phyloP scores from a whole-genome alignment of 2,113 vertebrate genomes.

The Mola mola region DNA sequence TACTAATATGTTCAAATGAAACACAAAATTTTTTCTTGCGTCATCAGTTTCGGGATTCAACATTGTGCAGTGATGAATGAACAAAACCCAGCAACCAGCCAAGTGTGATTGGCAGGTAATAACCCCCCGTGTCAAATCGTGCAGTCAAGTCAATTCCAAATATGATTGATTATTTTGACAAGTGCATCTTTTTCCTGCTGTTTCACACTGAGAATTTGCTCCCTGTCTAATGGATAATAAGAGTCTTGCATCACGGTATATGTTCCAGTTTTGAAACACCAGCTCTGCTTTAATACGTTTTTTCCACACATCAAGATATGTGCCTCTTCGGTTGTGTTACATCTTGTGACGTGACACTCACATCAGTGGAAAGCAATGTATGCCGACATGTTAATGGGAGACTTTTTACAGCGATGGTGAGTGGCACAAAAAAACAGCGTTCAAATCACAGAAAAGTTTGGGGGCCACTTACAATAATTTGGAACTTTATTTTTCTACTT shows the following conservation, averaged over 20 bases:
- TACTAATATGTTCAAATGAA: no score
- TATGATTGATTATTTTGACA: constrained; percentile 61
- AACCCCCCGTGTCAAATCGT: constrained; percentile 37
- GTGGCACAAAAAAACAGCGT: not conserved
- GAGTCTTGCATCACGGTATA: constrained; percentile 8
- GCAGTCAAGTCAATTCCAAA: constrained; percentile 41
- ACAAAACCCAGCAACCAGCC: constrained; percentile 29
- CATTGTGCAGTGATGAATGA: constrained; percentile 36
- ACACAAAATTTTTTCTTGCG: constrained; percentile 9
- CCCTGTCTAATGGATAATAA: constrained; percentile 43
- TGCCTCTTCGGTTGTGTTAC: not conserved
- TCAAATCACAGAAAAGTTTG: not conserved
- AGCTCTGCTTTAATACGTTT: constrained; percentile 25
- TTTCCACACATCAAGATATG: not conserved
- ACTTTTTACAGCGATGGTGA: constrained; percentile 3
- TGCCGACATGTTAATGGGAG: constrained; percentile 12
- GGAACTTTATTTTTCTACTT: constrained; percentile 35
- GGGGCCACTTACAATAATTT: constrained; percentile 8
- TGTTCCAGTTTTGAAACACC: constrained; percentile 27
- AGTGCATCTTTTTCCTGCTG: constrained; percentile 37
- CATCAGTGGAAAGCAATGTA: constrained; percentile 11
- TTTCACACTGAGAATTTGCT: constrained; percentile 29
- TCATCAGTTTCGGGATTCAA: constrained; percentile 22
- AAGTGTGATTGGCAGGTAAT: constrained; percentile 59
- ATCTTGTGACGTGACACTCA: constrained; percentile 19